Evolutionary conservation across 64 coral and sea anemone genomes (phyloP).

Genomic region (Stichodactyla helianthus): DNA sequence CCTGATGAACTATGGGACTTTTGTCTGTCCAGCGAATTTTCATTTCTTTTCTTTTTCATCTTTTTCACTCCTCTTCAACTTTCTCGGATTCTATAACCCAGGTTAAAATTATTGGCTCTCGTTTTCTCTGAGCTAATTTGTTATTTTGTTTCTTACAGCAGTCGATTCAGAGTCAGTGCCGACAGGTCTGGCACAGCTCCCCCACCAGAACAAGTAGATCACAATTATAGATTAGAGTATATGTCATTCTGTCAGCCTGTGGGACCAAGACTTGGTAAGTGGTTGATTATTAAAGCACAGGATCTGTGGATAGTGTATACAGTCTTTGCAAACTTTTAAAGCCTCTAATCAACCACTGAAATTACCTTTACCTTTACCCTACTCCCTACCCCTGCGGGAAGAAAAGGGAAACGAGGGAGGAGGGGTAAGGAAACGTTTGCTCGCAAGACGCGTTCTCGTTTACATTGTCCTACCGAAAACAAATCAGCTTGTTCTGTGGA

Average conservation of each 20-base stretch:
- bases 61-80: not conserved
- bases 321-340: too few species aligned
- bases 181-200: not conserved
- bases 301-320: not conserved
- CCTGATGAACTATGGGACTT: too few species aligned
- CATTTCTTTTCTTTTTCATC: too few species aligned
- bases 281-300: not conserved
- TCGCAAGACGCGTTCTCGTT: too few species aligned
- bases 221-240: slow-evolving; percentile 68
- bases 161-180: slow-evolving; percentile 2
- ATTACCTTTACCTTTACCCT: not conserved
- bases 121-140: not conserved
- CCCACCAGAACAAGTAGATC: slow-evolving; percentile 19
- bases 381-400: too few species aligned
- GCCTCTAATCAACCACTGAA: not conserved
- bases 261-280: slow-evolving; percentile 72
- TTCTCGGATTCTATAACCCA: not conserved
- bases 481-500: too few species aligned
- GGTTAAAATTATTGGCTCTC: not conserved
- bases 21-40: too few species aligned
- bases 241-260: slow-evolving; percentile 83
- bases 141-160: slow-evolving; percentile 5
- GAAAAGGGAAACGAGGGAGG: too few species aligned
- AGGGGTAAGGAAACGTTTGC: too few species aligned
- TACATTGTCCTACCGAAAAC: too few species aligned